Evolutionary conservation across 2,888 invertebrate species (phyloP).

Genomic region (Apamea sordens): DNA sequence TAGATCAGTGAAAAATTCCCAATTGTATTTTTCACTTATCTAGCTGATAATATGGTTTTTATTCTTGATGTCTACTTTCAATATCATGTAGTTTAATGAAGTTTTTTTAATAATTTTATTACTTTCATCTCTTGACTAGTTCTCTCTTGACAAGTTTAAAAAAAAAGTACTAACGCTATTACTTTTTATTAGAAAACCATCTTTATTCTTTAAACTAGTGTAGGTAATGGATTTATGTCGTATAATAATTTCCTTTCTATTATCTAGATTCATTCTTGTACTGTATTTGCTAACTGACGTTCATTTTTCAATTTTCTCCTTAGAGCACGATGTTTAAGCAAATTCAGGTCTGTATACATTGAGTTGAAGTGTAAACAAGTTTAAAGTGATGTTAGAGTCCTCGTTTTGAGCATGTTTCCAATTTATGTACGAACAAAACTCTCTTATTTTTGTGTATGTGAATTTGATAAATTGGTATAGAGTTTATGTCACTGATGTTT

Average conservation of each 20-base stretch:
- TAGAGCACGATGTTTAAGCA: slow-evolving; percentile 90
- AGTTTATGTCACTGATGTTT: slow-evolving; percentile 48
- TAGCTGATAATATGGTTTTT: background rate
- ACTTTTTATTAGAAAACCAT: background rate
- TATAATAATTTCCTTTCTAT: slow-evolving; percentile 22
- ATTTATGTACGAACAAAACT: slow-evolving; percentile 64
- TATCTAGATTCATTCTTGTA: slow-evolving; percentile 43
- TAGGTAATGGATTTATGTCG: background rate
- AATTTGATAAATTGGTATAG: slow-evolving; percentile 58
- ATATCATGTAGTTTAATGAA: slow-evolving; percentile 2
- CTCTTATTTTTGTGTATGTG: slow-evolving; percentile 69
- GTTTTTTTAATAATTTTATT: background rate
- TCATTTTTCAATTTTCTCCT: slow-evolving; percentile 82
- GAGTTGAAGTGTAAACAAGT: slow-evolving; percentile 73
- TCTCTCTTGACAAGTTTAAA: slow-evolving; percentile 1
- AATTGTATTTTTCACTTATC: background rate
- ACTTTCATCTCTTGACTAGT: slow-evolving; percentile 1
- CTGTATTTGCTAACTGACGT: slow-evolving; percentile 72
- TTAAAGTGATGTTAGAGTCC: slow-evolving; percentile 83
- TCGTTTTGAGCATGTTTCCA: slow-evolving; percentile 78
- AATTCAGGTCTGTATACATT: slow-evolving; percentile 89
- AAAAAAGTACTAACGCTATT: background rate
- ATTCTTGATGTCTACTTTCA: slow-evolving; percentile 10
- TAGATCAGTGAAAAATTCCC: no score
- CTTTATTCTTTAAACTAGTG: background rate